These are phyloP conservation scores for Ptychochromis oligacanthus DNA, from an alignment of 2,113 vertebrate species.

Conservation along the genomic window DNA sequence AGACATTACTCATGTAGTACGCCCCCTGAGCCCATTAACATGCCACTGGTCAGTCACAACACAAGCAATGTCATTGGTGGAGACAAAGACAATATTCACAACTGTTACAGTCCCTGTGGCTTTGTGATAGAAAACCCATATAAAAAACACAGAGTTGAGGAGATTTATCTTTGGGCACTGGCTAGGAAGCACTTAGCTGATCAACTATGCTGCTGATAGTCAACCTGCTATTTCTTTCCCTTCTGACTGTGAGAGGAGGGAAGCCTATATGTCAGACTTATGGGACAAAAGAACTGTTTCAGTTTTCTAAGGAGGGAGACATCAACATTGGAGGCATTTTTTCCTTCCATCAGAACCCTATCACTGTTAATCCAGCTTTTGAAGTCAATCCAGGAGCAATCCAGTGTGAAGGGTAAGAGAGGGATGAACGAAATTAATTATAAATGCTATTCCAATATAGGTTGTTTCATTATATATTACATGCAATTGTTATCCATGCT, in stretches of 20 bases:
- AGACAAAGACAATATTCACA: slow-evolving; percentile 11
- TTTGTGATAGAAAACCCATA: slow-evolving; percentile 28
- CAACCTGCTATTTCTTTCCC: slow-evolving; percentile 55
- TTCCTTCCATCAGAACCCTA: slow-evolving; percentile 80
- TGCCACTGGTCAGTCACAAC: slow-evolving; percentile 36
- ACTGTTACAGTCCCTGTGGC: background rate
- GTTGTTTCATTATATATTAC: background rate
- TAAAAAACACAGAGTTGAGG: slow-evolving; percentile 39
- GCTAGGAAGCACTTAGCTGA: slow-evolving; percentile 1
- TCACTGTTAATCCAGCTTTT: slow-evolving; percentile 68
- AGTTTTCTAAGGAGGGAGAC: slow-evolving; percentile 80
- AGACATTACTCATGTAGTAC: background rate
- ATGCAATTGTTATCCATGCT: background rate
- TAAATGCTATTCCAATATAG: background rate
- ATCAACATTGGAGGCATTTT: slow-evolving; percentile 82
- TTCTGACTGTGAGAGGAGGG: slow-evolving; percentile 56
- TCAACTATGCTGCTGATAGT: slow-evolving; percentile 66
- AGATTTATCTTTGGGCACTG: background rate
- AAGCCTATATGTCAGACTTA: slow-evolving; percentile 70
- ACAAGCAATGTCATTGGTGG: slow-evolving; percentile 46
- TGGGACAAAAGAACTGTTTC: slow-evolving; percentile 72
- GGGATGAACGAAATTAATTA: background rate
- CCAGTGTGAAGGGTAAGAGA: slow-evolving; percentile 78
- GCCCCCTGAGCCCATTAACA: background rate
- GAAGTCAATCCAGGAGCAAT: slow-evolving; percentile 72